These are phyloP conservation scores for Eupithecia inturbata DNA, from an alignment of 2,888 invertebrate species.

Conservation along the genomic window DNA sequence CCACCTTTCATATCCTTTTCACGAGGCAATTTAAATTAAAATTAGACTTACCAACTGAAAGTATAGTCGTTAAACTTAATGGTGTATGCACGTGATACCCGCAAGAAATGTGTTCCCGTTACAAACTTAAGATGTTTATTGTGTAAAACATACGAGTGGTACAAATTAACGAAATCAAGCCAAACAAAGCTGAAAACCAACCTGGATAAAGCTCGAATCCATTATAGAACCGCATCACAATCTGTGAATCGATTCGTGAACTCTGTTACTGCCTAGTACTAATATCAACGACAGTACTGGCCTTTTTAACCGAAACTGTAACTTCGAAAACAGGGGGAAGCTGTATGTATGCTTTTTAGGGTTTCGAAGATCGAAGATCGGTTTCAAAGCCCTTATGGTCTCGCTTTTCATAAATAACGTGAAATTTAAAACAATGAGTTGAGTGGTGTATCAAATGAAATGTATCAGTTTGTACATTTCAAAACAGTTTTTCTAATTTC, in stretches of 20 bases:
- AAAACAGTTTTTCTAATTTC: too few species aligned
- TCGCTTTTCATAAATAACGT: too few species aligned
- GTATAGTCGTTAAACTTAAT: constrained; percentile 39
- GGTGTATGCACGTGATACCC: constrained; percentile 37
- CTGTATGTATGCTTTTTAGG: too few species aligned
- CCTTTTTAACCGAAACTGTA: too few species aligned
- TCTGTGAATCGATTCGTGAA: background rate
- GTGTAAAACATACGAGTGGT: background rate
- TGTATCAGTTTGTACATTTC: too few species aligned
- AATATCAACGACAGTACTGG: too few species aligned
- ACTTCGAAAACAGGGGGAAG: too few species aligned
- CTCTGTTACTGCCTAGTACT: background rate
- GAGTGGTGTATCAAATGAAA: too few species aligned
- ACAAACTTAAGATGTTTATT: background rate
- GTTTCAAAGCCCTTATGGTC: too few species aligned
- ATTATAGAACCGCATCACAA: background rate
- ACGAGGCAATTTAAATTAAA: constrained; percentile 36
- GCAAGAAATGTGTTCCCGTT: background rate
- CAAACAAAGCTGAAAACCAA: background rate
- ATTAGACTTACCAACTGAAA: constrained; percentile 38
- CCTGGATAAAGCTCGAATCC: background rate
- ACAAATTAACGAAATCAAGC: background rate
- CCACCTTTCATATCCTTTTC: constrained; percentile 15
- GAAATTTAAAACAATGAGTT: too few species aligned
- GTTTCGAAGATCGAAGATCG: too few species aligned